A percentile compares a stretch with the other conserved stretches of the same genome.
phyloP scores from a whole-genome alignment of 2,888 invertebrate species.

The Phaonia tiefii region DNA sequence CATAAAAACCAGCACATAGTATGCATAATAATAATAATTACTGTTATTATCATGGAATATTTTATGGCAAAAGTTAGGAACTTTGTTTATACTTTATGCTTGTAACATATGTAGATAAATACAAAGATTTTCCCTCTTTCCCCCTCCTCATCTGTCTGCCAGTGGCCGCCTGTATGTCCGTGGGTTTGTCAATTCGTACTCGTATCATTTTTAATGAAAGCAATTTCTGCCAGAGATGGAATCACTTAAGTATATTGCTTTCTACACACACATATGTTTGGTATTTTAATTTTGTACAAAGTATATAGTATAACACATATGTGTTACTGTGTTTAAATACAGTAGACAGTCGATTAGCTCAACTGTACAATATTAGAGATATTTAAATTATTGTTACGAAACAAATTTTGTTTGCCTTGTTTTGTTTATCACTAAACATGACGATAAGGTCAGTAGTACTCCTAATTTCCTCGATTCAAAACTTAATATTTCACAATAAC shows the following conservation, averaged over 20 bases:
- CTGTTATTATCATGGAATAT: slow-evolving; percentile 33
- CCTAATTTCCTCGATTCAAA: no score
- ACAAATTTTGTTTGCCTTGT: no score
- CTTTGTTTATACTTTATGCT: slow-evolving; percentile 36
- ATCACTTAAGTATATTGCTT: slow-evolving; percentile 33
- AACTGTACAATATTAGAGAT: no score
- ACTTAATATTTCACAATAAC: no score
- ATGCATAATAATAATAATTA: slow-evolving; percentile 21
- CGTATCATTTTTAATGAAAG: slow-evolving; percentile 35
- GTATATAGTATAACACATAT: no score
- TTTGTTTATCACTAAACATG: no score
- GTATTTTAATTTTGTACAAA: no score
- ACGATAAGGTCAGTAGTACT: no score
- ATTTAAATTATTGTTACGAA: no score
- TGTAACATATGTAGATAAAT: slow-evolving; percentile 29
- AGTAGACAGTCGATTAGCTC: no score
- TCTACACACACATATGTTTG: not conserved
- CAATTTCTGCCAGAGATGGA: slow-evolving; percentile 28
- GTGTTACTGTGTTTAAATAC: no score
- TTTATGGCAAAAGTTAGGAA: slow-evolving; percentile 50
- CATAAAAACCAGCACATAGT: not conserved
- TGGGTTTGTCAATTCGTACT: not conserved
- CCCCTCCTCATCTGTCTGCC: not conserved
- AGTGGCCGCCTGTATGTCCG: not conserved
- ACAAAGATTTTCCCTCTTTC: not conserved